Percentiles rank a stretch among this genome's conserved stretches.
These are phyloP conservation scores for Acrobasis repandana DNA, from an alignment of 2,888 invertebrate species.

Conservation along the genomic window DNA sequence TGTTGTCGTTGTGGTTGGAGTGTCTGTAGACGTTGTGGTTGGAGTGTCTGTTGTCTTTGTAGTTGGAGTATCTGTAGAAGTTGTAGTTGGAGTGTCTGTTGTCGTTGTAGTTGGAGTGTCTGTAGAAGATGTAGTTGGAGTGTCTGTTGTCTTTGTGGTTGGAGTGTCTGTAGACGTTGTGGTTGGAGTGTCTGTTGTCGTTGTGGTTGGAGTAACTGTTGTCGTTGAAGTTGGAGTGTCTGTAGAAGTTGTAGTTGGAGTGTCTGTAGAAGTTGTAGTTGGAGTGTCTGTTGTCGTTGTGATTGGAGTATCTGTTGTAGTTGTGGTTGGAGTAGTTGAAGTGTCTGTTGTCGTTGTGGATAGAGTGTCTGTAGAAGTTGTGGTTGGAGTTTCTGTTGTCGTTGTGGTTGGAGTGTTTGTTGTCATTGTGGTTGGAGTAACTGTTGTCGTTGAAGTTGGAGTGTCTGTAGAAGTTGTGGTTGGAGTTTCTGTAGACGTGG, in stretches of 20 bases:
- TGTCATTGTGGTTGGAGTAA: background rate
- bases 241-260: constrained; percentile 15
- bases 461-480: background rate
- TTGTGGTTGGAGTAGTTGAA: constrained; percentile 21
- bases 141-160: background rate
- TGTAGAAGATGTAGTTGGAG: background rate
- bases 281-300: constrained; percentile 16
- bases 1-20: background rate
- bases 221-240: background rate
- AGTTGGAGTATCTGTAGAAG: background rate
- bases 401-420: background rate
- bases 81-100: background rate
- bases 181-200: background rate
- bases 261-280: constrained; percentile 8
- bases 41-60: background rate
- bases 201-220: background rate
- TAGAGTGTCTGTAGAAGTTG: background rate
- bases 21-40: background rate
- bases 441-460: background rate
- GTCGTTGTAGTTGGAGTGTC: constrained; percentile 17
- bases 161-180: background rate
- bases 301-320: constrained; percentile 2
- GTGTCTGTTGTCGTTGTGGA: constrained; percentile 18
- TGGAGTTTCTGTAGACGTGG: background rate
- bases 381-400: background rate